Percentiles rank a stretch among this genome's conserved stretches.
These are phyloP conservation scores for Brachyrhaphis roseni DNA, from an alignment of 2,797 vertebrate species.

Conservation along the genomic window DNA sequence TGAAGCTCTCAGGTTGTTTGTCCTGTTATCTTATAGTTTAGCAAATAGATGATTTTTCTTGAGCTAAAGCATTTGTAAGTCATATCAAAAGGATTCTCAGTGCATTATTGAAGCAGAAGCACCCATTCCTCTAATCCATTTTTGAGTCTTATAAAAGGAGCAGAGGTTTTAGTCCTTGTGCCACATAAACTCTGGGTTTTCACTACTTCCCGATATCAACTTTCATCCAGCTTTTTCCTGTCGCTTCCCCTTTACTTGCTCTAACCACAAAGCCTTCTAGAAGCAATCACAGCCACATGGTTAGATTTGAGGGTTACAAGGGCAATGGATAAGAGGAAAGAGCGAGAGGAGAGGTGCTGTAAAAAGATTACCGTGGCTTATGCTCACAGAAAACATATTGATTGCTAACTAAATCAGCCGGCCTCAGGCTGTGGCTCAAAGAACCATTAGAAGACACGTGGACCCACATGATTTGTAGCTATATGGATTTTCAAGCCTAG, in stretches of 20 bases:
- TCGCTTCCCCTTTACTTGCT: slow-evolving; percentile 26
- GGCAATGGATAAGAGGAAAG: slow-evolving; percentile 56
- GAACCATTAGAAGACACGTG: slow-evolving; percentile 47
- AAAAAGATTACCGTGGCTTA: slow-evolving; percentile 74
- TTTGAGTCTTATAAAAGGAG: slow-evolving; percentile 46
- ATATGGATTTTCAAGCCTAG: slow-evolving; percentile 58
- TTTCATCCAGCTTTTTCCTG: slow-evolving; percentile 46
- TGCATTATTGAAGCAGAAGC: slow-evolving; percentile 52
- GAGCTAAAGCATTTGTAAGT: slow-evolving; percentile 37
- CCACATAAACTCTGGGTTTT: slow-evolving; percentile 33
- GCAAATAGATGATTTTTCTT: slow-evolving; percentile 16
- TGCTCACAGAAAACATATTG: slow-evolving; percentile 77
- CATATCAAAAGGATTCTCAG: slow-evolving; percentile 53
- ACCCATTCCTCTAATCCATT: slow-evolving; percentile 70
- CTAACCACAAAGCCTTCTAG: slow-evolving; percentile 64
- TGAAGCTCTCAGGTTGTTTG: background rate
- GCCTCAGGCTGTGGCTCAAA: slow-evolving; percentile 46
- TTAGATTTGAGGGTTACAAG: slow-evolving; percentile 53
- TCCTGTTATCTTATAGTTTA: background rate
- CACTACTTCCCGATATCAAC: slow-evolving; percentile 53
- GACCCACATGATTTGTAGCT: slow-evolving; percentile 51
- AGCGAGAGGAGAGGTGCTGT: slow-evolving; percentile 58
- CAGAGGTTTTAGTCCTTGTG: slow-evolving; percentile 39
- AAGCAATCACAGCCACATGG: slow-evolving; percentile 54
- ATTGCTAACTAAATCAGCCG: slow-evolving; percentile 76